Percentiles rank a stretch among this genome's conserved stretches.
These are phyloP conservation scores for Chironomus tepperi DNA, from an alignment of 1,140 invertebrate species.

Conservation along the genomic window DNA sequence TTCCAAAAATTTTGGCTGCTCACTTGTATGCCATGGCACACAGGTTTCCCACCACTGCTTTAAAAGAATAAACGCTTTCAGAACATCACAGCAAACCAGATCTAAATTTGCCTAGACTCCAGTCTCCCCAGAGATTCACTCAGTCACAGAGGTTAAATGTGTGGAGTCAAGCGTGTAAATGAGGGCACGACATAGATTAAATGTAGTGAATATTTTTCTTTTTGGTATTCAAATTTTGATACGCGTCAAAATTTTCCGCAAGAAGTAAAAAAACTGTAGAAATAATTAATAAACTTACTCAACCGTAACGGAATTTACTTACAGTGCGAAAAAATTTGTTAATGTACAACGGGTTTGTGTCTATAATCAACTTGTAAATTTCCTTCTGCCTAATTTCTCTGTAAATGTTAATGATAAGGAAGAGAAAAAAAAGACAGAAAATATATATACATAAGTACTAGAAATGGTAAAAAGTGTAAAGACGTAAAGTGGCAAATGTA, in stretches of 20 bases:
- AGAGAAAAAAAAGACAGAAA: neutral
- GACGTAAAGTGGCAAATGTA: neutral
- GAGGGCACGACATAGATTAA: neutral
- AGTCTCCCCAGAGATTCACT: neutral
- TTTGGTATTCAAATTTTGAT: neutral
- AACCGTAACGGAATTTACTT: conserved; percentile 39
- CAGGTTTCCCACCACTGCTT: too few species aligned
- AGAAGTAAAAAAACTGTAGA: neutral
- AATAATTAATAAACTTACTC: neutral
- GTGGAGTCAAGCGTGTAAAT: neutral
- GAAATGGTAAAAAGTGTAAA: too few species aligned
- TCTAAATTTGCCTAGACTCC: too few species aligned
- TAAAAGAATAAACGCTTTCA: too few species aligned
- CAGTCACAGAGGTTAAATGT: neutral
- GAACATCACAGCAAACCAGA: too few species aligned
- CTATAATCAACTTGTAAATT: conserved; percentile 76
- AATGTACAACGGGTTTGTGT: conserved; percentile 68
- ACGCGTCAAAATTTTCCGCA: neutral
- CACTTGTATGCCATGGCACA: too few species aligned
- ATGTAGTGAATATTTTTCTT: neutral
- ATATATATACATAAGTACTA: too few species aligned
- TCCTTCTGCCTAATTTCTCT: conserved; percentile 69
- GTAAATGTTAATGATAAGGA: neutral
- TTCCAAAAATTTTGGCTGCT: too few species aligned
- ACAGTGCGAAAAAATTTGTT: conserved; percentile 73